phyloP scores from a whole-genome alignment of 1,140 invertebrate genomes.

The Musca domestica region DNA sequence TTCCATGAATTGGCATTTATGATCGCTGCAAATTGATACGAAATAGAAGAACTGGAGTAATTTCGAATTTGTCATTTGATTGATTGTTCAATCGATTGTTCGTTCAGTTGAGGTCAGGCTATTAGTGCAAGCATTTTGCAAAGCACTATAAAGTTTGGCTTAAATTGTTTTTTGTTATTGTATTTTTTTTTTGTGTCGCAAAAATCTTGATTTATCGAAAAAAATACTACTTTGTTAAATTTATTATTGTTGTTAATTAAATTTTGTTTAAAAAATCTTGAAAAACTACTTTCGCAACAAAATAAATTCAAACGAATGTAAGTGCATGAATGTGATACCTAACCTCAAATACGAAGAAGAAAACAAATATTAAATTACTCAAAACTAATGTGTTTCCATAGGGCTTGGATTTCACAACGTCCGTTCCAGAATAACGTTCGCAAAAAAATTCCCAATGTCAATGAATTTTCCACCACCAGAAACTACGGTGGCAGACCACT shows the following conservation, averaged over 20 bases:
- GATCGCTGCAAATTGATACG: too few species aligned
- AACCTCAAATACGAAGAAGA: not conserved
- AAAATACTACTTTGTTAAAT: not conserved
- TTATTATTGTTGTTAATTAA: not conserved
- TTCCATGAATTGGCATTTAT: too few species aligned
- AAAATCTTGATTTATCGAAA: not conserved
- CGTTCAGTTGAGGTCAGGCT: constrained; percentile 10
- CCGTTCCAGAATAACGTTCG: constrained; percentile 27
- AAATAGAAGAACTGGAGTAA: too few species aligned
- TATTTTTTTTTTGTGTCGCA: not conserved
- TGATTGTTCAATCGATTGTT: too few species aligned
- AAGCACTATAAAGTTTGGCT: not conserved
- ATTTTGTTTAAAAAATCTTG: not conserved
- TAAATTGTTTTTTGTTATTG: not conserved
- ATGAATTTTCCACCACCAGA: not conserved
- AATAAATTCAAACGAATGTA: not conserved
- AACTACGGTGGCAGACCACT: not conserved
- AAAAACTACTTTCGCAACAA: not conserved
- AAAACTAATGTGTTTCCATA: not conserved
- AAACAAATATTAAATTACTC: not conserved
- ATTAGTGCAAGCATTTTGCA: not conserved
- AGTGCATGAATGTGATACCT: not conserved
- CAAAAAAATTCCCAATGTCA: constrained; percentile 17
- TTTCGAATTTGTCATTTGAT: too few species aligned
- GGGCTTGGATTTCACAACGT: constrained; percentile 8